phyloP scores from a whole-genome alignment of 2,888 invertebrate species.

The Tetragonisca angustula region DNA sequence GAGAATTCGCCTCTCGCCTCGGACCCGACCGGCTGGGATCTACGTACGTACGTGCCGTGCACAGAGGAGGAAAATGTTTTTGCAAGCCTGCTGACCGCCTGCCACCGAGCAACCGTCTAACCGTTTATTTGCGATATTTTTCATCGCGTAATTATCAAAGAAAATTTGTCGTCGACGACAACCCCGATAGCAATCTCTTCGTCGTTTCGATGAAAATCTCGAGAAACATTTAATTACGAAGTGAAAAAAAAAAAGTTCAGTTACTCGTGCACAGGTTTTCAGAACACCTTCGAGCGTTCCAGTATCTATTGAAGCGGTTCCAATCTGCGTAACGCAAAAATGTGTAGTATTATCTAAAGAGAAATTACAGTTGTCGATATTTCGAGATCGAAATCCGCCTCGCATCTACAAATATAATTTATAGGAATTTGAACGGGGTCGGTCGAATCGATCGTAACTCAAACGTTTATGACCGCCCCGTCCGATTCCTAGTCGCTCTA shows the following conservation, averaged over 20 bases:
- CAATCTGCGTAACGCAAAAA: too few species aligned
- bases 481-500: conserved; percentile 57
- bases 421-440: conserved; percentile 62
- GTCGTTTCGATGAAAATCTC: too few species aligned
- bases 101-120: neutral
- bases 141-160: neutral
- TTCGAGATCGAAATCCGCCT: conserved; percentile 45
- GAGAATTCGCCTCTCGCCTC: conserved; percentile 25
- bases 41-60: conserved; percentile 44
- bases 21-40: conserved; percentile 18
- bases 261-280: too few species aligned
- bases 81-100: neutral
- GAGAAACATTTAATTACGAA: too few species aligned
- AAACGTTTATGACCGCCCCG: conserved; percentile 60
- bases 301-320: too few species aligned
- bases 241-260: too few species aligned
- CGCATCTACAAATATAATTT: conserved; percentile 58
- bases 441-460: conserved; percentile 62
- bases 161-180: neutral
- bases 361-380: conserved; percentile 48
- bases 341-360: too few species aligned
- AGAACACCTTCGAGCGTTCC: too few species aligned
- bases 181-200: too few species aligned
- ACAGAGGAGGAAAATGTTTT: conserved; percentile 16
- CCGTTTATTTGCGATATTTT: neutral